These are phyloP conservation scores for Nixonia krombeini DNA, from an alignment of 1,140 invertebrate genomes.

Conservation along the genomic window DNA sequence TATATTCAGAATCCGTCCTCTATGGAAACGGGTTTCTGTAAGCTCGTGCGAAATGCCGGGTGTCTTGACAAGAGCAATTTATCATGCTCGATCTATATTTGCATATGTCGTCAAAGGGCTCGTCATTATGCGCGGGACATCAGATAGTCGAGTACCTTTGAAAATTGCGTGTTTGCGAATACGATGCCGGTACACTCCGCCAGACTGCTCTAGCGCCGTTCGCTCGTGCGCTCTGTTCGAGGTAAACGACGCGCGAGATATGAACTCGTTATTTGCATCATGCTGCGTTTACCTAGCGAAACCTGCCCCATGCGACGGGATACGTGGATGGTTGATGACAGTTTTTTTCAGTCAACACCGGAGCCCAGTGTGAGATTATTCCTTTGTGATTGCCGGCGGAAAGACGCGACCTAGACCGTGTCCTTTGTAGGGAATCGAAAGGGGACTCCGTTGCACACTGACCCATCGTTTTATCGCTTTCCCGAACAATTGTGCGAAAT, in stretches of 20 bases:
- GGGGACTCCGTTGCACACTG: too few relatives aligned
- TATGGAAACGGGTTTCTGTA: constrained; percentile 54
- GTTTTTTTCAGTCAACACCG: too few relatives aligned
- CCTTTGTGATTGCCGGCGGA: too few relatives aligned
- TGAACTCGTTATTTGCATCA: constrained; percentile 56
- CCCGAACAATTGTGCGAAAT: too few relatives aligned
- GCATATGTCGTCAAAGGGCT: constrained; percentile 71
- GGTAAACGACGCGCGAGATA: constrained; percentile 65
- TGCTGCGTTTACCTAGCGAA: neutral
- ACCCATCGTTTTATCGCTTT: too few relatives aligned
- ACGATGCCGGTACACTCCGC: constrained; percentile 49
- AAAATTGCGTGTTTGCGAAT: constrained; percentile 72
- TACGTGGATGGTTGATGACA: neutral
- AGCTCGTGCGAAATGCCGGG: constrained; percentile 70
- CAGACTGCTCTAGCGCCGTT: constrained; percentile 44
- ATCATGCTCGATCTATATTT: constrained; percentile 73
- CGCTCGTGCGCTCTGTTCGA: constrained; percentile 55
- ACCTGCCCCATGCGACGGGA: neutral
- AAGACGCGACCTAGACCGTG: too few relatives aligned
- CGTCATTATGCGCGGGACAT: constrained; percentile 66
- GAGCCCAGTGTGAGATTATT: too few relatives aligned
- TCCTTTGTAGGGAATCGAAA: too few relatives aligned
- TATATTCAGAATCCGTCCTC: constrained; percentile 59
- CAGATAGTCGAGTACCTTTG: constrained; percentile 71
- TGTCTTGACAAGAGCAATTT: constrained; percentile 72